Conservation (phyloP, 1,140 invertebrate genomes). For the Temnothorax nylanderi region DNA sequence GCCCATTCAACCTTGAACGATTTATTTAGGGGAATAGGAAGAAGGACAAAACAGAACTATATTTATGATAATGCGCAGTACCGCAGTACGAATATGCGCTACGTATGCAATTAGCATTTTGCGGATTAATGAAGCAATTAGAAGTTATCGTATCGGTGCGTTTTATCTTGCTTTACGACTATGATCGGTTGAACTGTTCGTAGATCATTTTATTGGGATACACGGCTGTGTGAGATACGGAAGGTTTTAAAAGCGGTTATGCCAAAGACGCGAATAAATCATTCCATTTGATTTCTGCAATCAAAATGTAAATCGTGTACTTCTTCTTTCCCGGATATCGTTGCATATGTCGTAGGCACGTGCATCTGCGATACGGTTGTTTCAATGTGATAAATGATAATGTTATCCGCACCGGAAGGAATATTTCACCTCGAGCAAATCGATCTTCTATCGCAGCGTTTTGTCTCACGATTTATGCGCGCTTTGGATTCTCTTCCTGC, state of each 20-base stretch:
- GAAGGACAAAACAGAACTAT: not conserved
- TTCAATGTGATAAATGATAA: constrained; percentile 65
- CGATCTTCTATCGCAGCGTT: constrained; percentile 58
- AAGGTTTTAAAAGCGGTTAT: not conserved
- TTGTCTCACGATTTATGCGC: constrained; percentile 58
- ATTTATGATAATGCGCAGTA: not conserved
- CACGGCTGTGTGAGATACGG: not conserved
- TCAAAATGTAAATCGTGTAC: constrained; percentile 82
- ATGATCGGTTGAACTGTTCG: not conserved
- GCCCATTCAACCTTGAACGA: not conserved
- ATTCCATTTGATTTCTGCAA: constrained; percentile 76
- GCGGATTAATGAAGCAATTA: constrained; percentile 55
- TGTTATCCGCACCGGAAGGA: constrained; percentile 37
- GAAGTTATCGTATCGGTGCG: not conserved
- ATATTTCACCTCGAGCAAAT: constrained; percentile 54
- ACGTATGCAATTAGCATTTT: constrained; percentile 29
- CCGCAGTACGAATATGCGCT: not conserved
- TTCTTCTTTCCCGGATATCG: constrained; percentile 59
- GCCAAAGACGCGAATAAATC: constrained; percentile 71
- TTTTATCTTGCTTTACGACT: constrained; percentile 7
- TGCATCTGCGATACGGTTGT: constrained; percentile 35
- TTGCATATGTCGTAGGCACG: constrained; percentile 2
- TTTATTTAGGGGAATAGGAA: not conserved
- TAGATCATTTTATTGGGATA: constrained; percentile 68
- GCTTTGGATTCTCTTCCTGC: constrained; percentile 34